Evolutionary conservation across 2,888 invertebrate species (phyloP).

Genomic region (Clepsis dumicolana): DNA sequence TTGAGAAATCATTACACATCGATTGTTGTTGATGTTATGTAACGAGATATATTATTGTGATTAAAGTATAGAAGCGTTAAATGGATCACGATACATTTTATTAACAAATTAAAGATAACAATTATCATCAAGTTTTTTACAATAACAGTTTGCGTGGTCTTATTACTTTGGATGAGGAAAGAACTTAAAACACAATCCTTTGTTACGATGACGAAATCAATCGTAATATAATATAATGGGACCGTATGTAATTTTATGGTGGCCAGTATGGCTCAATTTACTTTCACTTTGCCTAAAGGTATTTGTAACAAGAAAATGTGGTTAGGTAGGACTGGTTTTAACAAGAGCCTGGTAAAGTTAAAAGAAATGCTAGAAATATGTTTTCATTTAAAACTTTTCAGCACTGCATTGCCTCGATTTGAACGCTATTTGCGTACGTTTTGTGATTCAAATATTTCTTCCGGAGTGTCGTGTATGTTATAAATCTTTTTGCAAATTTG

Average conservation of each 20-base stretch:
- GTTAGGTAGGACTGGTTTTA: conserved; percentile 26
- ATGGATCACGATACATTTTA: background rate
- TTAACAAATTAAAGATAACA: background rate
- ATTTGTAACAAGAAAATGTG: conserved; percentile 31
- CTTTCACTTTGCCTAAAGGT: conserved; percentile 40
- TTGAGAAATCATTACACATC: conserved; percentile 44
- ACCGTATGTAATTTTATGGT: conserved; percentile 43
- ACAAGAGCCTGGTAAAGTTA: background rate
- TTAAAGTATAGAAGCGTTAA: conserved; percentile 10
- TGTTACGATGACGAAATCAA: conserved; percentile 39
- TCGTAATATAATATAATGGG: conserved; percentile 43
- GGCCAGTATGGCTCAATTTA: conserved; percentile 38
- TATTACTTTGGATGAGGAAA: conserved; percentile 24
- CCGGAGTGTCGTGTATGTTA: conserved; percentile 12
- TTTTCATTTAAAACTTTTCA: background rate
- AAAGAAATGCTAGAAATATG: background rate
- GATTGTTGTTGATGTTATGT: conserved; percentile 26
- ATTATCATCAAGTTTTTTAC: background rate
- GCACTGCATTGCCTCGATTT: background rate
- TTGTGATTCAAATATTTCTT: background rate
- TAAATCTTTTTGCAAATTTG: conserved; percentile 70
- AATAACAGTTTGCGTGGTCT: conserved; percentile 2
- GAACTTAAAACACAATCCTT: conserved; percentile 33
- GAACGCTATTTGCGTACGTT: background rate
- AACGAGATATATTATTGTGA: conserved; percentile 25